phyloP scores from a whole-genome alignment of 2,888 invertebrate genomes.

The Thelaira solivaga region DNA sequence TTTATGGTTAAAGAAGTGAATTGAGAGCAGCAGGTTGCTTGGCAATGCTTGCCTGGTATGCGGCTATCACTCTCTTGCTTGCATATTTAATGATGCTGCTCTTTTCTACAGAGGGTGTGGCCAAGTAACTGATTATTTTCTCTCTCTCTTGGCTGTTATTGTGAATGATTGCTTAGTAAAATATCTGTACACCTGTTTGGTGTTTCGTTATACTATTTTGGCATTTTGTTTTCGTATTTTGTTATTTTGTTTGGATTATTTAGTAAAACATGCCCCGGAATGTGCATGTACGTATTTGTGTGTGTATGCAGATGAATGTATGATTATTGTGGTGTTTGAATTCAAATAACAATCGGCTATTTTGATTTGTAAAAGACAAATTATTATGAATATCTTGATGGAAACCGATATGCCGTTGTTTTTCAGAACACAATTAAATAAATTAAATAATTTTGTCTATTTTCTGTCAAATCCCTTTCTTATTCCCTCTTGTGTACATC shows the following conservation, averaged over 20 bases:
- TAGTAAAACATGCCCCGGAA: background rate
- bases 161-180: conserved; percentile 55
- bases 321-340: too few relatives aligned
- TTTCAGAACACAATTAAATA: too few relatives aligned
- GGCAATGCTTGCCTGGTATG: background rate
- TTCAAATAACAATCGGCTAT: too few relatives aligned
- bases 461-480: too few relatives aligned
- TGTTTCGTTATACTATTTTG: conserved; percentile 7
- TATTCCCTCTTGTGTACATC: too few relatives aligned
- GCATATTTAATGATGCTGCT: conserved; percentile 64
- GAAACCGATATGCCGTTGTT: too few relatives aligned
- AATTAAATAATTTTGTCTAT: too few relatives aligned
- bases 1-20: background rate
- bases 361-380: too few relatives aligned
- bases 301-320: background rate
- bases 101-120: conserved; percentile 56
- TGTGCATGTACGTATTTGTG: background rate
- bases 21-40: conserved; percentile 30
- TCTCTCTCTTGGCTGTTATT: conserved; percentile 44
- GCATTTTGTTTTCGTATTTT: background rate
- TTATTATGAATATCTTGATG: too few relatives aligned
- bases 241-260: conserved; percentile 20
- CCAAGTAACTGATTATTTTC: background rate
- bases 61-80: conserved; percentile 55
- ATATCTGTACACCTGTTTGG: conserved; percentile 56